These are phyloP conservation scores for Lepilemur ruficaudatus DNA, from an alignment of 2,797 vertebrate species.

Conservation along the genomic window DNA sequence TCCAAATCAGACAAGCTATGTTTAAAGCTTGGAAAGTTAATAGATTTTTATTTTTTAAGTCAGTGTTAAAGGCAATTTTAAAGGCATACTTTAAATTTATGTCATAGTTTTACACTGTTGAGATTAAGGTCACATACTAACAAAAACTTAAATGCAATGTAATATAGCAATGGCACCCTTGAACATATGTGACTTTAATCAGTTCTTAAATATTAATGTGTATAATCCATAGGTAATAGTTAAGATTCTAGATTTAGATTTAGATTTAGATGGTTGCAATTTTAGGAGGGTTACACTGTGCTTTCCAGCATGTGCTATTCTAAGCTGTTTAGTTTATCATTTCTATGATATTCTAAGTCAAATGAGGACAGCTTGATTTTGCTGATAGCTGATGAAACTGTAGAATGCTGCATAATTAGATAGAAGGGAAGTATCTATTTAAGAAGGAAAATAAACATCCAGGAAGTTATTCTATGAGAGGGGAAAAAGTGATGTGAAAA, in stretches of 20 bases:
- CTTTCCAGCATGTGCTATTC: not conserved
- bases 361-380: slow-evolving; percentile 61
- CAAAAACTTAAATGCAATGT: not conserved
- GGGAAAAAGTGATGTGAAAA: not conserved
- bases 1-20: not conserved
- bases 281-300: not conserved
- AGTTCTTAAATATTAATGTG: not conserved
- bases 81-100: not conserved
- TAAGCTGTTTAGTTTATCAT: not conserved
- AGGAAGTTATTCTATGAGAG: slow-evolving; percentile 35
- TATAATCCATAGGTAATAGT: not conserved
- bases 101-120: not conserved
- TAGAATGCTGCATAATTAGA: slow-evolving; percentile 47
- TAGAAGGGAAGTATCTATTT: slow-evolving; percentile 62
- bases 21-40: not conserved
- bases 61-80: not conserved
- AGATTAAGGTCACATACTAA: not conserved
- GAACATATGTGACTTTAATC: not conserved
- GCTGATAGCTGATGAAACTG: slow-evolving; percentile 51
- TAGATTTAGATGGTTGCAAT: not conserved
- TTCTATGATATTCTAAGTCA: slow-evolving; percentile 50
- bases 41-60: not conserved
- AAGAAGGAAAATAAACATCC: slow-evolving; percentile 58
- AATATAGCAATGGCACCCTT: not conserved
- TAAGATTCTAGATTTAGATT: not conserved